Percentiles rank a stretch among this genome's conserved stretches.
Conservation (phyloP, 1,140 invertebrate species). For the Drosophila asahinai region DNA sequence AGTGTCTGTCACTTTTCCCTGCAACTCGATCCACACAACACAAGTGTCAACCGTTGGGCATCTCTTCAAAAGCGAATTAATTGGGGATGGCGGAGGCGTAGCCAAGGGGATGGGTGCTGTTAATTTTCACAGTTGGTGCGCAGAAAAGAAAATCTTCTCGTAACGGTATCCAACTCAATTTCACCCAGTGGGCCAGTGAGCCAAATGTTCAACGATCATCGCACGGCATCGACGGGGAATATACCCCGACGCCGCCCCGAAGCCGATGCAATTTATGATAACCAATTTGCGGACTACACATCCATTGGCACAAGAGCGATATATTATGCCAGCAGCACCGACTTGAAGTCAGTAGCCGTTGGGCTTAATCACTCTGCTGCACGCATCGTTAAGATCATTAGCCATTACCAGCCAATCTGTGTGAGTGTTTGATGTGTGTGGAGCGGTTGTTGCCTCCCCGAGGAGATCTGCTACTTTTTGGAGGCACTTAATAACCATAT, state of each 20-base stretch:
- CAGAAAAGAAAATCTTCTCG: constrained; percentile 79
- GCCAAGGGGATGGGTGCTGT: constrained; percentile 33
- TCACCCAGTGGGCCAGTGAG: constrained; percentile 82
- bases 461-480: constrained; percentile 8
- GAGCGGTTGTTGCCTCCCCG: constrained; percentile 42
- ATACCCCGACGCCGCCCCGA: not conserved
- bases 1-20: constrained; percentile 38
- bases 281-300: constrained; percentile 44
- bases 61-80: constrained; percentile 40
- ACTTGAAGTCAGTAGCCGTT: constrained; percentile 24
- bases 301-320: constrained; percentile 31
- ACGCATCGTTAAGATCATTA: constrained; percentile 76
- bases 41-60: constrained; percentile 15
- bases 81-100: constrained; percentile 23
- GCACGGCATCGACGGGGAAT: constrained; percentile 44
- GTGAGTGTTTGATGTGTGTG: constrained; percentile 3
- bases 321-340: constrained; percentile 25
- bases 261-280: constrained; percentile 45
- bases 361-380: constrained; percentile 58
- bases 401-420: constrained; percentile 21
- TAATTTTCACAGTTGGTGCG: constrained; percentile 68
- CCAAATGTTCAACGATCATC: constrained; percentile 75
- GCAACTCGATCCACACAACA: not conserved
- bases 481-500: constrained; percentile 36
- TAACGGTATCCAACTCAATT: constrained; percentile 78